A percentile compares a stretch with the other conserved stretches of the same genome.
Evolutionary conservation across 1,140 invertebrate genomes (phyloP).

Genomic region (Heliconius nattereri): DNA sequence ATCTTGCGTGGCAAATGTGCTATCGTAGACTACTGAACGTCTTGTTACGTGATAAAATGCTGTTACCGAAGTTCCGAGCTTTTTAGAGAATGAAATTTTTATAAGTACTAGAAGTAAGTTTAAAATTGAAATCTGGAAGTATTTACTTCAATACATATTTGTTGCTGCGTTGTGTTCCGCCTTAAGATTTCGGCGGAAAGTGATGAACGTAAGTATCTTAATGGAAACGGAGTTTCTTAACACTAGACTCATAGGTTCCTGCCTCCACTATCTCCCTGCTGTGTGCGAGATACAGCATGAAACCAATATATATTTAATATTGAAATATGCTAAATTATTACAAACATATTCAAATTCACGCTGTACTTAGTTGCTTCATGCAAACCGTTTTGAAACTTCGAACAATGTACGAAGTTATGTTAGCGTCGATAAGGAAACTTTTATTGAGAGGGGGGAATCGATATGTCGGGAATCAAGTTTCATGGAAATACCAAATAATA

Average conservation of each 20-base stretch:
- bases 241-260: no score
- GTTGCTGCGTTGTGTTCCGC: no score
- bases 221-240: no score
- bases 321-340: neutral
- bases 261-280: neutral
- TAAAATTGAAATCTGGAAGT: no score
- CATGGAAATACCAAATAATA: neutral
- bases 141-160: no score
- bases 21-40: conserved; percentile 14
- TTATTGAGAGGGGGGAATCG: neutral
- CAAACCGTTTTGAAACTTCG: conserved; percentile 4
- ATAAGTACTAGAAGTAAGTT: neutral
- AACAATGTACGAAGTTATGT: neutral
- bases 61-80: conserved; percentile 22
- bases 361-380: neutral
- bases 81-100: neutral
- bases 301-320: neutral
- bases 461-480: neutral
- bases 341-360: neutral
- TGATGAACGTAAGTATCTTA: no score
- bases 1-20: conserved; percentile 31
- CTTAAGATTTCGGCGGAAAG: no score
- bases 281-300: no score
- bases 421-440: conserved; percentile 7
- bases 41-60: conserved; percentile 30